Evolutionary conservation across 2,113 vertebrate species (phyloP).

Genomic region (Mobula hypostoma): DNA sequence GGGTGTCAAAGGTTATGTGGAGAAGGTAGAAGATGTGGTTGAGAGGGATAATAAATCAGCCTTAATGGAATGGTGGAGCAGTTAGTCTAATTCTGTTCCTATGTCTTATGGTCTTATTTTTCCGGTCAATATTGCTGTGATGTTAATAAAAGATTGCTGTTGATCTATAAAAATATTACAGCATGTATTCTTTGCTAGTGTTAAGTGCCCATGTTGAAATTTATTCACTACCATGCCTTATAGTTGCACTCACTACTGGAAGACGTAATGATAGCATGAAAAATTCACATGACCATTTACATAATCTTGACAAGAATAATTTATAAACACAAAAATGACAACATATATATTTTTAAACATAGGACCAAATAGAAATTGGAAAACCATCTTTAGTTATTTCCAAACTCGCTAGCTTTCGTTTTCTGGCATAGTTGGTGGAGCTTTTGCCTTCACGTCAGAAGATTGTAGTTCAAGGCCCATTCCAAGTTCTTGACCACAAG

Average conservation of each 20-base stretch:
- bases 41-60: no score
- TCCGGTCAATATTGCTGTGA: not conserved
- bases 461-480: no score
- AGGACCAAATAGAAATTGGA: not conserved
- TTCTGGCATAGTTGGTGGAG: no score
- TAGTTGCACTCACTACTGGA: not conserved
- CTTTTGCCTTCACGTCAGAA: no score
- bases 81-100: no score
- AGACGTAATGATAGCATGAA: not conserved
- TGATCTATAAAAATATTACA: not conserved
- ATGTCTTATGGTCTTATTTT: not conserved
- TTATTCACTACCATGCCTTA: not conserved
- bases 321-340: not conserved
- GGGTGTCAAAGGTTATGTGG: no score
- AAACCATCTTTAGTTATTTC: not conserved
- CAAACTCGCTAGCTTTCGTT: no score
- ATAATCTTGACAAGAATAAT: not conserved
- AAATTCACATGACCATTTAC: not conserved
- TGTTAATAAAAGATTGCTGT: not conserved
- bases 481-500: no score
- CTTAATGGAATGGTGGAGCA: no score
- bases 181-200: not conserved
- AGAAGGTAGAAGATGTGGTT: no score
- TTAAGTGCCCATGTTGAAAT: not conserved
- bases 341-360: not conserved